Base-by-base conservation (phyloP, 2,888 invertebrate species). In the Leucoptera coffeella region DNA sequence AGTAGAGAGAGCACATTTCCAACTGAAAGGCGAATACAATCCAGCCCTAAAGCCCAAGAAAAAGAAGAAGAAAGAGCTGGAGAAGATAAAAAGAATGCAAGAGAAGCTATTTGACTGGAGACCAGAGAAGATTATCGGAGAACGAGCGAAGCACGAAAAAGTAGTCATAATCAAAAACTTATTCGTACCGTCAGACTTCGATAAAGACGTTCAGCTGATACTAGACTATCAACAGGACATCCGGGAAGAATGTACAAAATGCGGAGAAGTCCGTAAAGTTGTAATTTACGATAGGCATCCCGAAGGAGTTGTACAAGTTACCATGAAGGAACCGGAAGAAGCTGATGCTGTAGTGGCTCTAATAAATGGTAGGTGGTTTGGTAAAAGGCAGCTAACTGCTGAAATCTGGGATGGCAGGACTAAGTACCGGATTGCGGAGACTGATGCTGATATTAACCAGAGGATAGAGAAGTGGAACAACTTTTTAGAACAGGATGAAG, bases 51-150 rank as follows among this genome's bases (percentile, higher is more conserved):
- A 92, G 52, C 92, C 92, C 1, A 94, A 91, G 53, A 85, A 86
- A 53, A 88, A 85, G 49, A 86, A 83, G 54, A 88, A 88, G 50
- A 84, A 85, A 38, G 91, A 92, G 35, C 83, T 91, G 40, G 89
- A 95, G 36, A 95, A 93, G 47, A 50, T 91, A 29, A 89, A 88
- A 58, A 91, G 91, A 54, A 83, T 85, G 59, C 90, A 96, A 49
- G 88, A 94, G 48, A 94, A 91, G 80, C 64, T 96, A 25, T 90
- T 99, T 51, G 95, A 93, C 52, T 99, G 99, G 99, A 75, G 90
- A 32, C 95, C 96, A 1, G 96, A 97, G 40, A 90, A 89, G 50
- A 75, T 89, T 48, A 67, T 83, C 15, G 91, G 90, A 2, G 88
- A 90, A 43, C 75, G 93, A 26, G 77, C 82, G 1, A 92, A 90